Evolutionary conservation across 2,797 vertebrate genomes (phyloP), one percentile per base, ranked within the genome.

Genomic region (Benthosema pterotum): DNA sequence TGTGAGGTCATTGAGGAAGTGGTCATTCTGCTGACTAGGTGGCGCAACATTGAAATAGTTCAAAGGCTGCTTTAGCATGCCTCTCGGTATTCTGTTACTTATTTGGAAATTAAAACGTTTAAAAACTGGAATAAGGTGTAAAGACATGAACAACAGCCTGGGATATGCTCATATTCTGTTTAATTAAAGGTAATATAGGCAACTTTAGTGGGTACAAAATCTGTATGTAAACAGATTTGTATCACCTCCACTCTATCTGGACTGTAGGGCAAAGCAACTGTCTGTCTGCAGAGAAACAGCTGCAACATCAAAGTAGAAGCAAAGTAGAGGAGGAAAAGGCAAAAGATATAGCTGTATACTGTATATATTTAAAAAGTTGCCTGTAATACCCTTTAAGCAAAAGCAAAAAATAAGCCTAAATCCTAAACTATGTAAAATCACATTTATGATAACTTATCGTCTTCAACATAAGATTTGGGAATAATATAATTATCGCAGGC

Each of bases 51-150:
- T 47, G 51, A 6, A 51, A 22, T 48, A 22, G 5, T 46, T 11
- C 18, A 59, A 12, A 13, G 22, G 32, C 4, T 50, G 7, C 65
- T 15, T 52, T 12, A 56, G 2, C 60, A 63, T 46, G 28, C 28
- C 28, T 32, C 28, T 32, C 28, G 15, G 51, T 62, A 43, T 3
- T 52, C 8, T 62, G 38, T 19, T 57, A 16, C 65, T 62, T 3
- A 42, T 60, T 42, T 16, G 4, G 57, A 49, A 66, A 72, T 52
- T 62, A 57, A 48, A 68, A 58, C 47, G 64, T 54, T 53, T 57
- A 69, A 15, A 57, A 32, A n/a, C 18, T 56, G 50, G 50, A 53
- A 58, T 32, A 42, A 25, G 3, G 22, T 60, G 16, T 50, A 11
- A 60, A 55, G 25, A 64, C 42, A 19, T 74, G 70, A 32, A 32